Conservation (phyloP, 1,140 invertebrate genomes). For the Ostrea edulis region DNA sequence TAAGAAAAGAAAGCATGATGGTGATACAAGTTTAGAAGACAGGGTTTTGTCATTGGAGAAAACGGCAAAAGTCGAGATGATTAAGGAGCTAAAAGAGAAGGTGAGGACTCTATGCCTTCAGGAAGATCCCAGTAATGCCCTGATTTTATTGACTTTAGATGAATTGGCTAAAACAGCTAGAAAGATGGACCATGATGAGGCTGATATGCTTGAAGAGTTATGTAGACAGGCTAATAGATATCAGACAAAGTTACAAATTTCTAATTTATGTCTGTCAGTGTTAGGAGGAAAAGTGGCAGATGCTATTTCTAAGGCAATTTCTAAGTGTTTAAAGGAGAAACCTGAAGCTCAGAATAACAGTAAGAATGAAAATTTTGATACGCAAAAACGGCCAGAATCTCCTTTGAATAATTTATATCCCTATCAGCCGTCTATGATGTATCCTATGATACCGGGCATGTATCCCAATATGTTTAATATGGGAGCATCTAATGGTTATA, state of each 20-base stretch:
- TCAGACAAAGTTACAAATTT: conserved; percentile 32
- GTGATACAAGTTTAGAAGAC: no score
- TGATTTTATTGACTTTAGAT: conserved; percentile 50
- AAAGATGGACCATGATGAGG: conserved; percentile 28
- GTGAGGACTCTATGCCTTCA: no score
- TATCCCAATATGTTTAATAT: neutral
- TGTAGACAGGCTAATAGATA: conserved; percentile 49
- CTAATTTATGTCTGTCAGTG: conserved; percentile 43
- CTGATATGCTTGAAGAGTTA: conserved; percentile 50
- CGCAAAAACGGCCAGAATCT: neutral
- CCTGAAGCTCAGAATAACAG: neutral
- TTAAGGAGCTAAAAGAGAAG: no score
- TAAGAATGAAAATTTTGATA: neutral
- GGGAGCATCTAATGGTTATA: neutral
- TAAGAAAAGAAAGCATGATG: no score
- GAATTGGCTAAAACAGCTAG: conserved; percentile 40
- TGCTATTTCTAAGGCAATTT: conserved; percentile 17
- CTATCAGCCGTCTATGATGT: neutral
- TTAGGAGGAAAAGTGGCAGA: conserved; percentile 46
- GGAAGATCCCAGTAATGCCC: conserved; percentile 30
- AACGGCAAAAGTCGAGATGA: no score
- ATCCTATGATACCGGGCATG: neutral
- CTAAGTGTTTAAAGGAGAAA: conserved; percentile 43
- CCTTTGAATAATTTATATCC: neutral
- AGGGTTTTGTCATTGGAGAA: no score